Evolutionary conservation across 2,113 vertebrate species (phyloP), one percentile per base, ranked within the genome.

Genomic region (Aix galericulata): DNA sequence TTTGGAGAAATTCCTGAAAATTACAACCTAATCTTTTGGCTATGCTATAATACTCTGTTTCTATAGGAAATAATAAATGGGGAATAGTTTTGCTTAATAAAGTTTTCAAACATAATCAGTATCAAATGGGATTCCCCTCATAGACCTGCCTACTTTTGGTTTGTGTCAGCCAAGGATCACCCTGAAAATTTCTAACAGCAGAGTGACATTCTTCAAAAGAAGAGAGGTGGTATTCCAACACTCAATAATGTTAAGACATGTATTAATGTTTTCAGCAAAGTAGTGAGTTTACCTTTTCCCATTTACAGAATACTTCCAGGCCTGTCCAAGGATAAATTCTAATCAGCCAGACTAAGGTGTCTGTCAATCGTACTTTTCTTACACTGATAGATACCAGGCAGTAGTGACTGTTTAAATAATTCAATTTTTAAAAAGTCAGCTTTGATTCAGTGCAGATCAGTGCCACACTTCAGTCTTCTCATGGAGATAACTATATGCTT

Each of bases 141-240:
- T 58, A 20, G 40, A 84, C n/a, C 13, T 53, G 27, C 18, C 27
- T 36, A 7, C 10, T 80, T 4, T 17, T 69, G 27, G 4, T 31
- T 92, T 77, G 9, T 60, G 17, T 74, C 34, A 58, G 14, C 38
- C 56, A 14, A 71, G 1, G 3, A 42, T 75, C 20, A 67, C 6
- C 27, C 1, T 0, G 12, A 60, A 77, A 29, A 15, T 22, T 69
- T n/a, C 2, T 16, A 46, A 9, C 32, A 34, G 2, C 6, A 67
- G 5, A 78, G 8, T 34, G 44, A 16, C 15, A 9, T 69, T 79
- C 7, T 78, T 6, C 26, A 78, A 17, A 4, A 32, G 53, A 9
- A 64, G 23, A 50, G 26, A 55, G 25, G 7, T 56, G 11, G 2
- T 55, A 3, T 36, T 77, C 44, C 72, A n/a, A 11, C 14, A 34